A percentile compares a stretch with the other conserved stretches of the same genome.
These are phyloP conservation scores for Premnoplex brunnescens DNA, from an alignment of 2,797 vertebrate genomes.

Conservation along the genomic window DNA sequence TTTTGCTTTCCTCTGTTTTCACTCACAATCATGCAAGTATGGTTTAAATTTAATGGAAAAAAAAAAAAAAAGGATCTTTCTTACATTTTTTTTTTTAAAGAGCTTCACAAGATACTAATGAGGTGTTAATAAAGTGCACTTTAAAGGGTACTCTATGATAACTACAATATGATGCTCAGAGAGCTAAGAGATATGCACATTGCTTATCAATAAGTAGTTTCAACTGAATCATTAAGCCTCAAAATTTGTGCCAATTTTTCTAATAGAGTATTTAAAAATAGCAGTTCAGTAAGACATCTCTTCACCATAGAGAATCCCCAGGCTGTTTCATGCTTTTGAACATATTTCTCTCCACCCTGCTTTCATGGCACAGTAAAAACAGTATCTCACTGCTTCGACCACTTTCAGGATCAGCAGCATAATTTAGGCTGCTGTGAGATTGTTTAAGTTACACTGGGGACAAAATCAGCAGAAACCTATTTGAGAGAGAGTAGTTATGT, in stretches of 20 bases:
- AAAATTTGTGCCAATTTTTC: background rate
- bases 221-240: background rate
- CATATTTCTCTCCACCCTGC: background rate
- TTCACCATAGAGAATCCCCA: background rate
- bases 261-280: constrained; percentile 12
- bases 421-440: background rate
- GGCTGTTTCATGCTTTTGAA: background rate
- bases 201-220: constrained; percentile 2
- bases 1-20: background rate
- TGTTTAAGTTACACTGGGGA: background rate
- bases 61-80: background rate
- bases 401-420: background rate
- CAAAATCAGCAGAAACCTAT: background rate
- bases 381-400: background rate
- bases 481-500: background rate
- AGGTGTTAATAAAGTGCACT: background rate
- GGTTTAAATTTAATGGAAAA: background rate
- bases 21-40: background rate
- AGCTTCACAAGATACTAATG: background rate
- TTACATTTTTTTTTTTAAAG: background rate
- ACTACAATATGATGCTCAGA: background rate
- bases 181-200: background rate
- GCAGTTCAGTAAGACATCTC: background rate
- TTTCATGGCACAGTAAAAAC: background rate
- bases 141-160: background rate